These are phyloP conservation scores for Notoglanidium macrostoma DNA, from an alignment of 2,797 vertebrate species.

Conservation along the genomic window DNA sequence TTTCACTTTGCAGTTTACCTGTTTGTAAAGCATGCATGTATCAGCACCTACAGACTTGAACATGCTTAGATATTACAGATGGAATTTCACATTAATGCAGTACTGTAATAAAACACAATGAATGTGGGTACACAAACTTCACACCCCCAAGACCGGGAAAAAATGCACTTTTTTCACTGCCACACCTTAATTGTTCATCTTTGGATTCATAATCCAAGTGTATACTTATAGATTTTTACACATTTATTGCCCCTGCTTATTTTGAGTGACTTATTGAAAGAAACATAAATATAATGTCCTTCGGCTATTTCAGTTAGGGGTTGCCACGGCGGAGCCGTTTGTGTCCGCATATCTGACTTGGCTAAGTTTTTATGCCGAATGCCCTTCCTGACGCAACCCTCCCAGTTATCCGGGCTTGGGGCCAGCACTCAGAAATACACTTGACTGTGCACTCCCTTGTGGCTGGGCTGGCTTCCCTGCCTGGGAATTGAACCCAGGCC, in stretches of 20 bases:
- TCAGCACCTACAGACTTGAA: constrained; percentile 35
- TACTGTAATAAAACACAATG: constrained; percentile 57
- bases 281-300: neutral
- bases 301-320: too few relatives aligned
- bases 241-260: constrained; percentile 15
- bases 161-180: constrained; percentile 69
- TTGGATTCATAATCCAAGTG: constrained; percentile 33
- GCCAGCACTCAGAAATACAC: too few relatives aligned
- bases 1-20: constrained; percentile 19
- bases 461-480: too few relatives aligned
- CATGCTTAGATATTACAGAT: constrained; percentile 41
- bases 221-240: constrained; percentile 17
- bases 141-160: constrained; percentile 35
- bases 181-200: constrained; percentile 60
- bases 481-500: too few relatives aligned
- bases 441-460: too few relatives aligned
- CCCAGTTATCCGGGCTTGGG: too few relatives aligned
- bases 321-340: too few relatives aligned
- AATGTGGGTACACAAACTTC: constrained; percentile 59
- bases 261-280: constrained; percentile 1
- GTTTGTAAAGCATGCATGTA: constrained; percentile 9
- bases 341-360: too few relatives aligned
- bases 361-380: too few relatives aligned
- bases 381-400: too few relatives aligned
- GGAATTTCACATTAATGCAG: constrained; percentile 53